A percentile compares a stretch with the other conserved stretches of the same genome.
phyloP scores from a whole-genome alignment of 2,797 vertebrate genomes.

The Alosa sapidissima region DNA sequence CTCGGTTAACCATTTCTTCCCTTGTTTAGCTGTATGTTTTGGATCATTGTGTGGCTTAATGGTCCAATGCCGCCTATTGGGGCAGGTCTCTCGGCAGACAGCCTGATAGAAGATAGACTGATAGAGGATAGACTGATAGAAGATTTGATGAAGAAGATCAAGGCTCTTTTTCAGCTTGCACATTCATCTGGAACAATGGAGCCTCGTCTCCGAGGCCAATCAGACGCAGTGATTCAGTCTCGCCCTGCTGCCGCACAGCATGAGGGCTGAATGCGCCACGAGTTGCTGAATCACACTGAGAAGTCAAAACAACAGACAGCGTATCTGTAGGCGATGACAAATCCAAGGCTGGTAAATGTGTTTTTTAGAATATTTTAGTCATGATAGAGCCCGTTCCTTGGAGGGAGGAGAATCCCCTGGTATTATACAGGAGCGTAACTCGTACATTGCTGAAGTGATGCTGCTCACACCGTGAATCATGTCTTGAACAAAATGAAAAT shows the following conservation, averaged over 20 bases:
- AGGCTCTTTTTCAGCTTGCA: not conserved
- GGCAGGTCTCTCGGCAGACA: too few species aligned
- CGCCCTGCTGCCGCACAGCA: not conserved
- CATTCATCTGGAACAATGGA: not conserved
- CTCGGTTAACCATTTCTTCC: too few species aligned
- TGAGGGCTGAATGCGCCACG: not conserved
- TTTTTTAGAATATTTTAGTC: not conserved
- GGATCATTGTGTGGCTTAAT: too few species aligned
- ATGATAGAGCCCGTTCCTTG: not conserved
- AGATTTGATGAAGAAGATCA: not conserved
- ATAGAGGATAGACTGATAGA: too few species aligned
- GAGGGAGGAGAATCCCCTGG: not conserved
- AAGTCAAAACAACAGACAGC: constrained; percentile 4
- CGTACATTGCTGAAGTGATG: too few species aligned
- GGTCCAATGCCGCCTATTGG: too few species aligned
- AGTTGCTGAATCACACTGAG: not conserved
- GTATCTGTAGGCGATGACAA: not conserved
- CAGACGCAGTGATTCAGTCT: not conserved
- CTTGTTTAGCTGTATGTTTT: too few species aligned
- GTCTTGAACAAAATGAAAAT: too few species aligned
- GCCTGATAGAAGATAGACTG: too few species aligned
- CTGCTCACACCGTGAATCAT: too few species aligned
- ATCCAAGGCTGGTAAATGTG: constrained; percentile 1
- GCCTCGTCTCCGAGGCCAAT: not conserved
- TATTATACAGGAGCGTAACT: too few species aligned